A percentile compares a stretch with the other conserved stretches of the same genome.
These are phyloP conservation scores for Zoanthus sansibaricus DNA, from an alignment of 92 coral and sea anemone species.

Conservation along the genomic window DNA sequence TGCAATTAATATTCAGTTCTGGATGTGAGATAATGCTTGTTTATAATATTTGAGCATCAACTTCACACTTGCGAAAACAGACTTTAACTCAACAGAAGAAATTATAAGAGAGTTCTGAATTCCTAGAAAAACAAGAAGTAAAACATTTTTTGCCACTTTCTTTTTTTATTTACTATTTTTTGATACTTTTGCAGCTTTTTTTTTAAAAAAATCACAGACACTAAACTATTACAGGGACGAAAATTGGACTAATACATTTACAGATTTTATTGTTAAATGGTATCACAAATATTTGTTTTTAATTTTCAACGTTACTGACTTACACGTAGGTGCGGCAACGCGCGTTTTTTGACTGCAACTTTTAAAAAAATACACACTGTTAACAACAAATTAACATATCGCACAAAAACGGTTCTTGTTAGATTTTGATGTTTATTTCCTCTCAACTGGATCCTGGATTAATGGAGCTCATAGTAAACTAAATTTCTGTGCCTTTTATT, in stretches of 20 bases:
- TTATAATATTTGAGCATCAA: not conserved
- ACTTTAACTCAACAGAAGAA: not conserved
- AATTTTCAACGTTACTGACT: not conserved
- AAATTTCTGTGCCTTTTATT: too few species aligned
- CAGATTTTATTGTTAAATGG: not conserved
- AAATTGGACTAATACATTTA: not conserved
- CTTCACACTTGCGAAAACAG: constrained; percentile 9
- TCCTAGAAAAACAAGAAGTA: not conserved
- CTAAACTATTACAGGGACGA: not conserved
- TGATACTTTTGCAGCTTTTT: too few species aligned
- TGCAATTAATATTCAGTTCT: constrained; percentile 33
- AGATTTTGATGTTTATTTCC: not conserved
- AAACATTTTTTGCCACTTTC: too few species aligned
- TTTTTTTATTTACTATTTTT: too few species aligned
- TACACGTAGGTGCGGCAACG: constrained; percentile 23
- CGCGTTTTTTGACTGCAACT: not conserved
- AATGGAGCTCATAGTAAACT: not conserved
- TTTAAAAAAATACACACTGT: not conserved
- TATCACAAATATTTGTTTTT: not conserved
- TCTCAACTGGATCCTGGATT: not conserved
- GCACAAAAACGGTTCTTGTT: not conserved
- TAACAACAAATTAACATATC: not conserved
- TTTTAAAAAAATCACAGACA: not conserved
- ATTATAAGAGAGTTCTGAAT: not conserved
- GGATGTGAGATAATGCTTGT: constrained; percentile 26